Evolutionary conservation across 2,113 vertebrate genomes (phyloP), one percentile per base, ranked within the genome.

Genomic region (Cynocephalus volans): DNA sequence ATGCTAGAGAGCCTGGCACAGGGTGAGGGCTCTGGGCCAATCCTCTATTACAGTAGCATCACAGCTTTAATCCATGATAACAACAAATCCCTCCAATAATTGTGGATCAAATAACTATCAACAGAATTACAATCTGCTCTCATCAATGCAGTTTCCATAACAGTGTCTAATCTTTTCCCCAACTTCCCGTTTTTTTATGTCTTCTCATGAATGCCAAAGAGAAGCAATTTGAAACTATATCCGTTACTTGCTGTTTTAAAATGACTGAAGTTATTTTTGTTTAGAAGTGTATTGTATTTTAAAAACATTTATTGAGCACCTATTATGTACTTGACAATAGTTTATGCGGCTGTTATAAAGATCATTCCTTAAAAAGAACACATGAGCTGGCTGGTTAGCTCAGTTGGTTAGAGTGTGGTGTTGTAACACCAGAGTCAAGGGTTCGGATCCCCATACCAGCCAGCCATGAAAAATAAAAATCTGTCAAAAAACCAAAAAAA

Each of bases 351-450:
- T 98, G 65, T 94, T 92, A 72, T 96, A 83, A 26, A 97, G 81
- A 97, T 52, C 8, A 92, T 56, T 24, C 26, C 65, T 96, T 96
- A 60, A 96, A 98, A 89, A 92, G 97, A 87, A 41, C 41, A 41
- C 41, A 41, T 41, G 41, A 41, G 41, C 41, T 41, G 41, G 41
- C 41, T 41, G 41, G 41, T 41, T 41, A 41, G 41, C 41, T 41
- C 41, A 41, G 41, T 41, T 41, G 41, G 41, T 41, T 41, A 41
- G 41, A 41, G 41, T 41, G 41, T 41, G 41, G 41, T 41, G 41
- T 4, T 41, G 41, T 41, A 41, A 41, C 41, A 41, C 41, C 41
- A 41, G 41, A 41, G 41, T 41, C 41, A 41, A 41, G 41, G 41
- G 41, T 41, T 41, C 41, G 41, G 41, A 41, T 41, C 41, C 41